Conservation (phyloP, 2,797 vertebrate species). For the Channallabes apus region DNA sequence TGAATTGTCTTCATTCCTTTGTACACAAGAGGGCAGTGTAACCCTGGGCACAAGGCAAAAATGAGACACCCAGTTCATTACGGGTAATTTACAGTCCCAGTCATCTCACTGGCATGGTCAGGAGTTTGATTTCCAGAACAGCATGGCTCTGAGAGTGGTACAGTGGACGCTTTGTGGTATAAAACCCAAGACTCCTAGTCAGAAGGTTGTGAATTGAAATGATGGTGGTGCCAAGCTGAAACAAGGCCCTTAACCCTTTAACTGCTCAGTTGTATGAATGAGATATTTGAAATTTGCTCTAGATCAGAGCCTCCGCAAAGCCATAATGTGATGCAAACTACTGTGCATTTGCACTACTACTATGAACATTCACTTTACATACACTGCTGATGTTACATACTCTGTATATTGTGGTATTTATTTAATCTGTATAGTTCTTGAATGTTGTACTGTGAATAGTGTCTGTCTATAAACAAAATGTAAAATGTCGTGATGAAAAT, state of each 20-base stretch:
- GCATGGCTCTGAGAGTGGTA: neutral
- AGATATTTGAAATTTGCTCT: neutral
- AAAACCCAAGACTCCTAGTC: neutral
- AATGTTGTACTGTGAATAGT: too few relatives aligned
- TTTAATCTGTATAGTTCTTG: too few relatives aligned
- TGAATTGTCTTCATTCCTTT: conserved; percentile 22
- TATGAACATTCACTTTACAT: too few relatives aligned
- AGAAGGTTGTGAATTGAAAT: neutral
- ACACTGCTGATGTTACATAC: too few relatives aligned
- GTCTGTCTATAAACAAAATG: too few relatives aligned
- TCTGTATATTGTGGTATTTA: too few relatives aligned
- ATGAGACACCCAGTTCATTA: too few relatives aligned
- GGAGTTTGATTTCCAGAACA: neutral
- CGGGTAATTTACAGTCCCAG: neutral
- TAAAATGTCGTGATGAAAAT: too few relatives aligned
- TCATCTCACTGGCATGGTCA: too few relatives aligned
- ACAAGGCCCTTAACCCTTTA: neutral
- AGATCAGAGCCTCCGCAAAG: neutral
- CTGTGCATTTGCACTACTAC: too few relatives aligned
- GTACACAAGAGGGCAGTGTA: conserved; percentile 41
- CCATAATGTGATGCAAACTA: neutral
- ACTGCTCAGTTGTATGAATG: neutral
- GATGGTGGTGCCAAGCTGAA: neutral
- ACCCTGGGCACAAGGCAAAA: neutral
- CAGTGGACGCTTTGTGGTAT: neutral